Conservation (phyloP, 1,140 invertebrate genomes). For the Tetramorium simillimum region DNA sequence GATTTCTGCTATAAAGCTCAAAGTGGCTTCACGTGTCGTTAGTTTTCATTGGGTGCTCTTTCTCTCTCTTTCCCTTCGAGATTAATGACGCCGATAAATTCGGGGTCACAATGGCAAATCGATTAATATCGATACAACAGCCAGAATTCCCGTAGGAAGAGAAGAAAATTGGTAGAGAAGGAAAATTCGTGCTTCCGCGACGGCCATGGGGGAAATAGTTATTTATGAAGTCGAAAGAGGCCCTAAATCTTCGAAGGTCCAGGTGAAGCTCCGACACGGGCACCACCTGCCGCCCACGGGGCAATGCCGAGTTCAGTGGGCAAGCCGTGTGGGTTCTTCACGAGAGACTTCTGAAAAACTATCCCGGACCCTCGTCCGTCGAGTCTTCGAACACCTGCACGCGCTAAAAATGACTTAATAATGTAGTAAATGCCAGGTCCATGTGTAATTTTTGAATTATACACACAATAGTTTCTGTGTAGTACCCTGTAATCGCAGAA, state of each 20-base stretch:
- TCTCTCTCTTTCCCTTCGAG: neutral
- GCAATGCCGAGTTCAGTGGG: constrained; percentile 33
- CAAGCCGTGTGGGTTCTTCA: constrained; percentile 62
- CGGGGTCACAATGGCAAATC: constrained; percentile 44
- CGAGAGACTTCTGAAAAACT: constrained; percentile 64
- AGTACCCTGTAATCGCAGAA: neutral
- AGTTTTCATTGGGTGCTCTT: constrained; percentile 14
- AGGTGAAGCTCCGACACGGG: constrained; percentile 71
- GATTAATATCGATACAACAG: constrained; percentile 57
- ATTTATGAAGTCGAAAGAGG: constrained; percentile 74
- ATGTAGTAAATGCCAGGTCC: constrained; percentile 11
- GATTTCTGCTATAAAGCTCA: constrained; percentile 23
- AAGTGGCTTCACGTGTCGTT: constrained; percentile 42
- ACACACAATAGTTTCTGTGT: neutral
- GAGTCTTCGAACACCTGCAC: constrained; percentile 62
- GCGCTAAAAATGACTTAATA: constrained; percentile 61
- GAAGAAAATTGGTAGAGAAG: neutral
- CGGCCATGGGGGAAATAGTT: constrained; percentile 52
- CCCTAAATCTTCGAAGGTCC: constrained; percentile 69
- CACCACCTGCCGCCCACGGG: constrained; percentile 77
- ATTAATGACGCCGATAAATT: constrained; percentile 43
- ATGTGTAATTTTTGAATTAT: neutral
- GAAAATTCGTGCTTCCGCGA: constrained; percentile 38
- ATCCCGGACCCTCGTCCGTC: constrained; percentile 38
- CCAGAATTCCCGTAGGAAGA: neutral